phyloP scores from a whole-genome alignment of 2,888 invertebrate genomes.

The Sphaeridia pumilis region DNA sequence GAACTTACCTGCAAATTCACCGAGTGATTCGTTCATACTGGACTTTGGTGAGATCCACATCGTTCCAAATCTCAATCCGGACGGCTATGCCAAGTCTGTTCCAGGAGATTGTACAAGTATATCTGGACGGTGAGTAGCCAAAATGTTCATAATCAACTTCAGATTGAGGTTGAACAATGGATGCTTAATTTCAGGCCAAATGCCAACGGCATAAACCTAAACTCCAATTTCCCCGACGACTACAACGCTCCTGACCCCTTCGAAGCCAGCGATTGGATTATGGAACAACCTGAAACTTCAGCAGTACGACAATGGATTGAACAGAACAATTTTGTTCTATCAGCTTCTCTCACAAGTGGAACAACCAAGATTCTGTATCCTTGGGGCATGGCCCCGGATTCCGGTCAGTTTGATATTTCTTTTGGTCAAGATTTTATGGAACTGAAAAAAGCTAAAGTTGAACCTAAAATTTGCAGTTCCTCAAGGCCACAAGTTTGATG shows the following conservation, averaged over 20 bases:
- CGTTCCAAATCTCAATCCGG: slow-evolving; percentile 51
- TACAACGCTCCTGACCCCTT: slow-evolving; percentile 13
- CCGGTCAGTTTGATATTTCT: slow-evolving; percentile 11
- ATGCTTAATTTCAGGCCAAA: slow-evolving; percentile 18
- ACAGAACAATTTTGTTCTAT: slow-evolving; percentile 27
- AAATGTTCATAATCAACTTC: too few relatives aligned
- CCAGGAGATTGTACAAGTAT: slow-evolving; percentile 21
- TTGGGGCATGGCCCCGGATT: slow-evolving; percentile 20
- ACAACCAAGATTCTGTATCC: slow-evolving; percentile 26
- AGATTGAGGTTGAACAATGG: neutral
- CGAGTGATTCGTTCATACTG: neutral
- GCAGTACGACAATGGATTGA: slow-evolving; percentile 26
- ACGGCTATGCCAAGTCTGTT: slow-evolving; percentile 41
- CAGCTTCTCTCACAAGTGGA: slow-evolving; percentile 27
- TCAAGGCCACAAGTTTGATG: neutral
- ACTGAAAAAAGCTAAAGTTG: neutral
- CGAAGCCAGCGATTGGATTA: slow-evolving; percentile 9
- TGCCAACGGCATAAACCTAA: slow-evolving; percentile 21
- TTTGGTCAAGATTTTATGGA: neutral
- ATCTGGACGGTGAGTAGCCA: too few relatives aligned
- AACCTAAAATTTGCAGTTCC: neutral
- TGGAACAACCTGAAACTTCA: slow-evolving; percentile 19
- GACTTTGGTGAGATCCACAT: slow-evolving; percentile 45
- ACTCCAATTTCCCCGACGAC: slow-evolving; percentile 29
- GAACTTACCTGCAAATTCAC: neutral